A percentile compares a stretch with the other conserved stretches of the same genome.
phyloP scores from a whole-genome alignment of 2,888 invertebrate species.

The Ochropleura leucogaster region DNA sequence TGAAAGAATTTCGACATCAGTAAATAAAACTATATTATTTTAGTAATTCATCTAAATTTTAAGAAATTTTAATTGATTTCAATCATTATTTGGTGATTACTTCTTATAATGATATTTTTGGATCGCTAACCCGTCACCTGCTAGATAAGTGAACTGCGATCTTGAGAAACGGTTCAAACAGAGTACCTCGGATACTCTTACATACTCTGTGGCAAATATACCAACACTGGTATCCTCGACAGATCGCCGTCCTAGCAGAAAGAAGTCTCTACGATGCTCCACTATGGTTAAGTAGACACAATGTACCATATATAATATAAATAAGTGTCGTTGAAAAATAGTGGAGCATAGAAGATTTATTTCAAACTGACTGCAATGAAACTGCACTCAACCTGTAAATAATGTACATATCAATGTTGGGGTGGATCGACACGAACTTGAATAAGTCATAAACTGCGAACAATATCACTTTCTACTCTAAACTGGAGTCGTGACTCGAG shows the following conservation, averaged over 20 bases:
- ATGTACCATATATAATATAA: conserved; percentile 48
- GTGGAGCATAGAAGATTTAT: conserved; percentile 21
- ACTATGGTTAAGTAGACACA: conserved; percentile 36
- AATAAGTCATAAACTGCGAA: not conserved
- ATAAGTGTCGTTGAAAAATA: conserved; percentile 33
- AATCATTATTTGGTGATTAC: not conserved
- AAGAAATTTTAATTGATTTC: not conserved
- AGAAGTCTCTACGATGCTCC: conserved; percentile 20
- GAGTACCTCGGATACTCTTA: not conserved
- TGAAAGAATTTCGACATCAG: not conserved
- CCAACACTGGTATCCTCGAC: not conserved
- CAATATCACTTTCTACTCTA: not conserved
- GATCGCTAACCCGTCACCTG: conserved; percentile 20
- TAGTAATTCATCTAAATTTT: not conserved
- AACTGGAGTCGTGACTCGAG: not conserved
- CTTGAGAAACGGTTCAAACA: conserved; percentile 9
- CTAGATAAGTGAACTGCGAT: not conserved
- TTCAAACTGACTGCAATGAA: conserved; percentile 28
- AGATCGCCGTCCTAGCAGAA: not conserved
- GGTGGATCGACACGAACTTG: not conserved
- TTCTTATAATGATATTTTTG: conserved; percentile 2
- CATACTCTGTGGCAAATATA: not conserved
- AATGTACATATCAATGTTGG: conserved; percentile 20
- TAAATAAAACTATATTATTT: not conserved
- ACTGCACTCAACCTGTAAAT: conserved; percentile 34